Evolutionary conservation across 2,797 vertebrate genomes (phyloP), one percentile per base, ranked within the genome.

Genomic region (Chelon auratus): DNA sequence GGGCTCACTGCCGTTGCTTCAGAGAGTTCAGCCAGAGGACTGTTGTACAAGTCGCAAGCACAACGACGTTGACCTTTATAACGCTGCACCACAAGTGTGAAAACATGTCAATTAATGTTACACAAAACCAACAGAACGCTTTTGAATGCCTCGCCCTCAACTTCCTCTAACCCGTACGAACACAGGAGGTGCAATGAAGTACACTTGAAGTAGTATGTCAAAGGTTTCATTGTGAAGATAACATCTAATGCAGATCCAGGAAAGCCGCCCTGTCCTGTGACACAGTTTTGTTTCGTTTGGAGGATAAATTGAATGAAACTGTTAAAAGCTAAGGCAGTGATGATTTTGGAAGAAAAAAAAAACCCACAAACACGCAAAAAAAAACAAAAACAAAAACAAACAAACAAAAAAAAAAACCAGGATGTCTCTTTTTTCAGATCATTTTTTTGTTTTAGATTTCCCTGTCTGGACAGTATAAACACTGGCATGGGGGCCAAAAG

Each of bases 281-380:
- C 55, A 61, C 74, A 45, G 62, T 43, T 13, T 37, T 30, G 42
- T 50, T 30, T 60, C 48, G 40, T 67, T 76, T 42, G 60, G 26
- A 47, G 60, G 52, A 62, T 20, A 42, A 50, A 64, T 58, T 53
- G 59, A 62, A 71, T 77, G 36, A 61, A 77, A 74, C 48, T n/a
- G 51, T 82, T 85, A 68, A 81, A 87, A 87, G 65, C 83, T 77
- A 86, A 85, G 84, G 80, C 83, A 81, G 81, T 81, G 76, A 87
- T 77, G 68, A 61, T 82, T 50, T 60, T 42, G 18, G 14, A 54
- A 45, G 1, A 52, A 42, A 56, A 26, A 7, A 62, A 66, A 57
- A 75, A 59, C 14, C 6, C 43, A 45, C 43, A 4, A 24, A 63
- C 17, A 59, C 20, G 43, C 39, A 22, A 66, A n/a, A 40, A 4